A percentile compares a stretch with the other conserved stretches of the same genome.
These are phyloP conservation scores for Hydropsyche betteni DNA, from an alignment of 2,888 invertebrate species.

Conservation along the genomic window DNA sequence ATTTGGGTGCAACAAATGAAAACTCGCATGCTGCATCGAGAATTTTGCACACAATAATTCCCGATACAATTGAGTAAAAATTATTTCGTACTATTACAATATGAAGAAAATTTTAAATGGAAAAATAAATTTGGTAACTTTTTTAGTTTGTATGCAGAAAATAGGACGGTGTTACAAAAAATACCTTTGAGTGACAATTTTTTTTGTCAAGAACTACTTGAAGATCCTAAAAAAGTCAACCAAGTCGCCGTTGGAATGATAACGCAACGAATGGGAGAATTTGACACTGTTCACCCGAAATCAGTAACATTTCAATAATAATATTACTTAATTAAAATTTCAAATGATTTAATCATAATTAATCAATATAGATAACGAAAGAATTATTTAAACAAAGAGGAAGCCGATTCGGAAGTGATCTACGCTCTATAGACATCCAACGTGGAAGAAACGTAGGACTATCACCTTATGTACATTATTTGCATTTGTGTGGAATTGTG, in stretches of 20 bases:
- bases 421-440: constrained; percentile 72
- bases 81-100: background rate
- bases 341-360: no score
- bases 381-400: constrained; percentile 66
- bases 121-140: no score
- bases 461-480: constrained; percentile 69
- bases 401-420: constrained; percentile 70
- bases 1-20: constrained; percentile 68
- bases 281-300: constrained; percentile 60
- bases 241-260: constrained; percentile 59
- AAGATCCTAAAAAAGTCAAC: constrained; percentile 53
- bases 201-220: constrained; percentile 60
- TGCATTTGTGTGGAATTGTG: constrained; percentile 57
- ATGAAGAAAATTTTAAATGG: no score
- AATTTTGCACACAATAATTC: constrained; percentile 71
- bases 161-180: background rate
- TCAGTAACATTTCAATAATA: constrained; percentile 26
- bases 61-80: constrained; percentile 62
- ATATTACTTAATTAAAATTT: background rate
- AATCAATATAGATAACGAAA: constrained; percentile 41
- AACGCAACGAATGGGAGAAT: constrained; percentile 60
- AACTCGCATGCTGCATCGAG: constrained; percentile 73
- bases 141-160: background rate
- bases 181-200: constrained; percentile 59
- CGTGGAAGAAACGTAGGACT: constrained; percentile 73